A percentile compares a stretch with the other conserved stretches of the same genome.
Evolutionary conservation across 2,113 vertebrate genomes (phyloP).

Genomic region (Planiliza haematocheilus): DNA sequence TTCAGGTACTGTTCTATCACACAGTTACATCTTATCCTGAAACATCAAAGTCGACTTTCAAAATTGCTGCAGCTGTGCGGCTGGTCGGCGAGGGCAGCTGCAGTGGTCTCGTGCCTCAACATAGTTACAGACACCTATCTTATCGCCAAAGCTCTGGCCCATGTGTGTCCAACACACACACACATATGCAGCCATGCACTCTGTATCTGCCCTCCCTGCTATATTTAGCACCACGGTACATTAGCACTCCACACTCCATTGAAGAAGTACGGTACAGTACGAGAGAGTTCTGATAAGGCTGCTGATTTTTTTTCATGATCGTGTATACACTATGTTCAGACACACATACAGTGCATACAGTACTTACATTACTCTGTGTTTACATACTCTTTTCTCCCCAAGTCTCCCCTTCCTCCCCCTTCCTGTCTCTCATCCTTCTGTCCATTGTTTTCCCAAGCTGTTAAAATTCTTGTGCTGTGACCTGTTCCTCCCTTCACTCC

Average conservation of each 20-base stretch:
- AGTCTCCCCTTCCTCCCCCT: conserved; percentile 17
- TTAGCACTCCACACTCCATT: conserved; percentile 72
- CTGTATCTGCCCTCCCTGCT: conserved; percentile 53
- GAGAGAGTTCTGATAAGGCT: conserved; percentile 53
- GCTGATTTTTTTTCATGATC: conserved; percentile 23
- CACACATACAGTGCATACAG: neutral
- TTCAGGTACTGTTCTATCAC: neutral
- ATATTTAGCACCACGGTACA: conserved; percentile 79
- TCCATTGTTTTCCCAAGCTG: conserved; percentile 81
- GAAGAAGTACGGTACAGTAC: conserved; percentile 49
- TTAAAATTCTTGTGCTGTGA: conserved; percentile 79
- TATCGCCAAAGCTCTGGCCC: conserved; percentile 45
- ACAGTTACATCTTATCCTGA: conserved; percentile 3
- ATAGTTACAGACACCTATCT: conserved; percentile 59
- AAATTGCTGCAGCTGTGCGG: conserved; percentile 3
- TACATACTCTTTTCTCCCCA: conserved; percentile 26
- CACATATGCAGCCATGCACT: neutral
- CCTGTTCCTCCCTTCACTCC: conserved; percentile 56
- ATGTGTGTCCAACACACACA: conserved; percentile 29
- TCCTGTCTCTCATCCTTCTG: conserved; percentile 46
- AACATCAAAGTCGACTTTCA: conserved; percentile 42
- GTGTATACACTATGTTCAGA: neutral
- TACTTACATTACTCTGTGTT: conserved; percentile 43
- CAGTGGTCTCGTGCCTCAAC: conserved; percentile 49
- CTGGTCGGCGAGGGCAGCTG: conserved; percentile 22